Base-by-base conservation (phyloP, 2,113 vertebrate species). In the Callospermophilus lateralis region DNA sequence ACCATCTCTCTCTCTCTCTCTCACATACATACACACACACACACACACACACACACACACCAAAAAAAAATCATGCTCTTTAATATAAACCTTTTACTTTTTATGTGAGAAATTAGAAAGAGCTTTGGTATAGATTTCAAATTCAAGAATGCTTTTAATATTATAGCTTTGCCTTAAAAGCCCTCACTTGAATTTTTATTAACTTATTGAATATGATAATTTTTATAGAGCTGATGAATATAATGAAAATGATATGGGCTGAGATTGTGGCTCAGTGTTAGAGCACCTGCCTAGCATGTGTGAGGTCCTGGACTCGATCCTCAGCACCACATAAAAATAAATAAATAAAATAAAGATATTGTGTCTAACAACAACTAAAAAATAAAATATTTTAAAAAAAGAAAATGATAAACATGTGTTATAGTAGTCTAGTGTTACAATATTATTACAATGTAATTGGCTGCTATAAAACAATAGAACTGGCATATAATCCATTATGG, bases 61-160 rank as follows among this genome's bases (percentile, higher is more conserved):
- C 45, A 48, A 12, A 48, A 48, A 48, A 12, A 12, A 48, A 12
- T 48, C 11, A 48, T 48, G 32, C 61, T 8, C 17, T 93, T 81
- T 45, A 45, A 45, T 45, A 45, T 45, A 58, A 94, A 58, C 6
- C 12, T 6, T 67, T 90, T 90, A 39, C 9, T 84, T 74, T 88
- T 68, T 6, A n/a, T 39, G 65, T 94, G 30, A 8, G 28, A 34
- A 68, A 91, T 86, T 32, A 85, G 22, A 95, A 65, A 61, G 34
- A 37, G 58, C 65, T 39, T 78, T 94, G 94, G 10, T 80, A 85
- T 88, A 76, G 26, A 90, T 95, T 79, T 97, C 24, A 90, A 73
- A 88, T 58, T 97, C n/a, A 89, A 48, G 72, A 93, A 8, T 95
- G 70, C 74, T 93, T 96, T 86, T 84, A 90, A 7, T 63, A 68